These are phyloP conservation scores for Bedellia somnulentella DNA, from an alignment of 2,888 invertebrate species.

Conservation along the genomic window DNA sequence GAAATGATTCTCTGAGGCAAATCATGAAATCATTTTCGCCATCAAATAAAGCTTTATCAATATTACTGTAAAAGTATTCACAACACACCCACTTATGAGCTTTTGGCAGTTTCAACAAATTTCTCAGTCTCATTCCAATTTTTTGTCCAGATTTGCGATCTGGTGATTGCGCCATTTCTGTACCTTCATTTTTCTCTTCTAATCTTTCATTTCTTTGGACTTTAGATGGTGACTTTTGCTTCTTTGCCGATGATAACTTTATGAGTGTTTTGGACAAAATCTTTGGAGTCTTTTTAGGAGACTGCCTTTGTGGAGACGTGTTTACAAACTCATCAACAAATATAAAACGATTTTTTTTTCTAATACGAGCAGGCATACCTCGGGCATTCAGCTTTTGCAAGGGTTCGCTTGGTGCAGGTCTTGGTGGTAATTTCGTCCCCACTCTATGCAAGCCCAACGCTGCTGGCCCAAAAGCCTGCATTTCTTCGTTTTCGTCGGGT, in stretches of 20 bases:
- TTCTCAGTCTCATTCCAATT: constrained; percentile 85
- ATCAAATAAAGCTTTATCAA: constrained; percentile 92
- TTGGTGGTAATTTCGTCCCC: constrained; percentile 73
- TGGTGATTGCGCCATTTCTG: constrained; percentile 58
- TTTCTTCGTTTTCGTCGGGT: constrained; percentile 68
- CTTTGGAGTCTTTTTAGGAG: constrained; percentile 67
- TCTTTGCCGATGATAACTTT: constrained; percentile 41
- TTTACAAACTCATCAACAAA: constrained; percentile 88
- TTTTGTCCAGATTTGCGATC: constrained; percentile 87
- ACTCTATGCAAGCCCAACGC: constrained; percentile 80
- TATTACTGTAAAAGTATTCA: constrained; percentile 99
- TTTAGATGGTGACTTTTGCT: constrained; percentile 46
- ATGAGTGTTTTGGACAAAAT: constrained; percentile 52
- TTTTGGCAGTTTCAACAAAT: constrained; percentile 94
- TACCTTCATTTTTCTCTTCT: constrained; percentile 32
- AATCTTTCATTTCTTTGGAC: constrained; percentile 50
- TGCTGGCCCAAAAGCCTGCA: constrained; percentile 76
- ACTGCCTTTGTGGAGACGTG: constrained; percentile 73
- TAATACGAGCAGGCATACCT: constrained; percentile 87
- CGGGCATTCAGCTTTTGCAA: constrained; percentile 82
- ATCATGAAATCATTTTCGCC: constrained; percentile 96
- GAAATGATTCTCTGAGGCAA: constrained; percentile 92
- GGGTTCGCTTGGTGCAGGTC: constrained; percentile 71
- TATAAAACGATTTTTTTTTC: constrained; percentile 86
- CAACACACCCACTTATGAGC: constrained; percentile 99